Base-by-base conservation (phyloP, 1,140 invertebrate species). In the Pteromalus puparum region DNA sequence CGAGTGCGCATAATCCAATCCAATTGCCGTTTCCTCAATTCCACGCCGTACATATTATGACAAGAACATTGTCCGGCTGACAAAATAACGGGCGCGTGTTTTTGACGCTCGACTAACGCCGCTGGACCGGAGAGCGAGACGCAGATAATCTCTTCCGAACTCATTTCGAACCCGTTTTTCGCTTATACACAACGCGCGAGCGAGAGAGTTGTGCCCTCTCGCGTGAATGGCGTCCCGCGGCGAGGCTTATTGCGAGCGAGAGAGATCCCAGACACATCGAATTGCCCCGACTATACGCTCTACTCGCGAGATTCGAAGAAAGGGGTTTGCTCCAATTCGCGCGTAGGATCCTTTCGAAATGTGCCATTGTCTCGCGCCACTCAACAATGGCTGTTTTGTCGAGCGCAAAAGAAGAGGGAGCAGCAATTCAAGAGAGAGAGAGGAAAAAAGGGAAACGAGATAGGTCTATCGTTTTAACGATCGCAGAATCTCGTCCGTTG, bases 111-210 rank as follows among this genome's bases (percentile, higher is more conserved):
- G 84, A 81, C 85, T 85, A 87, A 88, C 85, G 83, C 81, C 86
- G 30, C 30, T 34, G 82, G 86, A 86, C 81, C 82, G 4, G 72
- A 30, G 53, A 21, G 67, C 18, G 26, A 70, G 24, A 70, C n/a
- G 30, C 34, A 88, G 88, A 90, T 91, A 88, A 91, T 90, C 89
- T 89, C 76, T 61, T 26, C 65, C 73, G 81, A 88, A 89, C 88
- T 90, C 88, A 90, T 90, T 89, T 87, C 75, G 85, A 89, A 89
- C 88, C 86, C 88, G 89, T 89, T 91, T 34, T 87, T 86, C 88
- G 53, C 53, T 61, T 61, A 21, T 61, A 61, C 6, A 61, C 30
- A 5, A 5, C 30, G 5, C 30, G 30, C 3, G 53, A 6, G 4
- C 21, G 53, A 61, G 53, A 61, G 53, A 61, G 53, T 87, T 87